Evolutionary conservation across 2,797 vertebrate species (phyloP).

Genomic region (Molossus molossus): DNA sequence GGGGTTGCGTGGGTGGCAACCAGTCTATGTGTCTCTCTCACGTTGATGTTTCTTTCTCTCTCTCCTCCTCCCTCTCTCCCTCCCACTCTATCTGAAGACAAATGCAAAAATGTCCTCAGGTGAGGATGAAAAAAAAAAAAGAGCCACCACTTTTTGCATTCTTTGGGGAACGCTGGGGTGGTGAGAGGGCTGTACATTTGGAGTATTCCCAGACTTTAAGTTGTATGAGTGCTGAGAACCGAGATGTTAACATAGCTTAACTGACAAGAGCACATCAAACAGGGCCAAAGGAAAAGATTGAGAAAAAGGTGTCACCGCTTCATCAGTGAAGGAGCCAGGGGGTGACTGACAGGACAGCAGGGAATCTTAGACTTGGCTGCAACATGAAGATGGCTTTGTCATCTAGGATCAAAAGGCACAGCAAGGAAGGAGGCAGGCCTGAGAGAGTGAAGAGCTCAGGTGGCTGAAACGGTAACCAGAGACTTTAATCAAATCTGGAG

Average conservation of each 20-base stretch:
- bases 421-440: neutral
- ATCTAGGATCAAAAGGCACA: neutral
- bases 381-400: neutral
- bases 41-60: too few species aligned
- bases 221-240: neutral
- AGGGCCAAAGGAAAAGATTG: neutral
- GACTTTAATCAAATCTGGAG: conserved; percentile 3
- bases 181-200: neutral
- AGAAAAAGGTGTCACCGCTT: neutral
- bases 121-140: too few species aligned
- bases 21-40: too few species aligned
- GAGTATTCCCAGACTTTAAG: neutral
- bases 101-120: too few species aligned
- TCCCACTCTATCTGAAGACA: too few species aligned
- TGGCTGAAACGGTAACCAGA: neutral
- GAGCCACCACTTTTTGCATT: neutral
- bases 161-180: neutral
- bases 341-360: neutral
- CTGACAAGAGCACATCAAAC: neutral
- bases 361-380: neutral
- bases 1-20: too few species aligned
- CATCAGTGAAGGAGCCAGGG: neutral
- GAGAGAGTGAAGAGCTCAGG: neutral
- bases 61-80: too few species aligned
- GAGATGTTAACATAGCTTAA: neutral